Evolutionary conservation across 2,888 invertebrate species (phyloP), one percentile per base, ranked within the genome.

Genomic region (Macrostomum cliftonense): DNA sequence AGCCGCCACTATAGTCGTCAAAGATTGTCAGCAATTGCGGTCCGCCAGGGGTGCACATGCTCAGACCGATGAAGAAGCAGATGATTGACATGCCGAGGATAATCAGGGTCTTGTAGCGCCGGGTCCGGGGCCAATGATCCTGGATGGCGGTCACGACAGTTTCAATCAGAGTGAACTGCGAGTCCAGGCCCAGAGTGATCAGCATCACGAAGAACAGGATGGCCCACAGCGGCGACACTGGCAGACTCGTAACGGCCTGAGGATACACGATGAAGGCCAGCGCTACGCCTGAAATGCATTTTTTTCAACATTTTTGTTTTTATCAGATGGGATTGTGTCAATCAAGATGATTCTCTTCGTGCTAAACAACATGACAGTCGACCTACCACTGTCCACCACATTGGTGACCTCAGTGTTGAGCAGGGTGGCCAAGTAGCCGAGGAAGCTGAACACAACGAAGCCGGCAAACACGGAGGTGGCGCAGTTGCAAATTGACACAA

Each of bases 1-100:
- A 66, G 1, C 63, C 64, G 2, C 62, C 63, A 16, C 63, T 52
- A 46, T 63, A 66, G n/a, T 57, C 56, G 48, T 66, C 65, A 61
- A 65, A 61, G 16, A 66, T 51, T 38, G 61, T 59, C 43, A 65
- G 51, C 59, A 64, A 55, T 54, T 62, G 61, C 2, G 57, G 45
- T 17, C 65, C 64, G 9, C 63, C 63, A 19, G 17, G 43, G 7
- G 43, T 20, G 20, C 17, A 16, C 43, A 43, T 43, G 14, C 14
- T 14, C 17, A 43, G 20, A 7, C 43, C 20, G 16, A 43, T 16
- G 17, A 43, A 19, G 43, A 43, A 43, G 21, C 4, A 43, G 4
- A 43, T 9, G 14, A 43, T 7, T 14, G 20, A 43, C 2, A 43
- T 43, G 43, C 17, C 43, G 4, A 43, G 20, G 17, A 20, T 14